phyloP scores from a whole-genome alignment of 2,888 invertebrate genomes.

The Leptinotarsa juncta region DNA sequence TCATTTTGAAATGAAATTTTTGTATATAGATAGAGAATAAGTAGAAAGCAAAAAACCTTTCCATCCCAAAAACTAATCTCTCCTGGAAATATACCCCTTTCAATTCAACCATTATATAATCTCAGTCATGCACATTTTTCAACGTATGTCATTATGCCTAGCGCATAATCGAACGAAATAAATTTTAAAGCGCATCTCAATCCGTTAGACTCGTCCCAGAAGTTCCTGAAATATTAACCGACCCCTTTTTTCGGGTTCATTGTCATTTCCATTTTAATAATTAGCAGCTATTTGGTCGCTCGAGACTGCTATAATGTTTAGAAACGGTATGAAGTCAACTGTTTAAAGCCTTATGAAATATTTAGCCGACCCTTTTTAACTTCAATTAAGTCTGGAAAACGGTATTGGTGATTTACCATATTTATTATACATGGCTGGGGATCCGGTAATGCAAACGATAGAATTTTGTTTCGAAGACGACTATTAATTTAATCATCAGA shows the following conservation, averaged over 20 bases:
- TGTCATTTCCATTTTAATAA: slow-evolving; percentile 61
- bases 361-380: slow-evolving; percentile 64
- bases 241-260: slow-evolving; percentile 59
- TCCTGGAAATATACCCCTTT: background rate
- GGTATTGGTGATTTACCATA: slow-evolving; percentile 59
- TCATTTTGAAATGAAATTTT: too few relatives aligned
- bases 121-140: slow-evolving; percentile 2
- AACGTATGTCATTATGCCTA: slow-evolving; percentile 4
- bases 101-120: background rate
- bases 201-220: slow-evolving; percentile 33
- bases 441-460: slow-evolving; percentile 11
- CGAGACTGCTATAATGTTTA: slow-evolving; percentile 53
- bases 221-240: slow-evolving; percentile 52
- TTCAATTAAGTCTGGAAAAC: slow-evolving; percentile 61
- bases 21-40: too few relatives aligned
- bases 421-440: slow-evolving; percentile 48
- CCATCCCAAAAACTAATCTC: background rate
- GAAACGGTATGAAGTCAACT: slow-evolving; percentile 50
- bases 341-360: slow-evolving; percentile 61
- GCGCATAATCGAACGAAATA: slow-evolving; percentile 11
- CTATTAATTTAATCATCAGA: slow-evolving; percentile 20
- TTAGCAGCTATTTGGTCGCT: slow-evolving; percentile 54
- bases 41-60: too few relatives aligned
- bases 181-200: slow-evolving; percentile 27
- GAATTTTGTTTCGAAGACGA: slow-evolving; percentile 8